Percentiles rank a stretch among this genome's conserved stretches.
Conservation (phyloP, 2,888 invertebrate genomes). For the Apoderus coryli region DNA sequence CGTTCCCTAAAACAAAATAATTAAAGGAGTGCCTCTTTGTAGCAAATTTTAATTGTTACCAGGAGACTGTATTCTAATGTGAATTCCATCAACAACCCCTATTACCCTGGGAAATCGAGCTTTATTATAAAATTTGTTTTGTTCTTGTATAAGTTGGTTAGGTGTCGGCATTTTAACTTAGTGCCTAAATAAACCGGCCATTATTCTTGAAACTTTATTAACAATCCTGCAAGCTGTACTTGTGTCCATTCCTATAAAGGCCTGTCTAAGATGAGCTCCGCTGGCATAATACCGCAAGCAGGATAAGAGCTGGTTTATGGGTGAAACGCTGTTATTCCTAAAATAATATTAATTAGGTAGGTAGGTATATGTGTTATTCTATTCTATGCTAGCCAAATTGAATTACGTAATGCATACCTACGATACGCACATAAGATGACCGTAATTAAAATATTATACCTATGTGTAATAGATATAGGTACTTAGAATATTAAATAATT, state of each 20-base stretch:
- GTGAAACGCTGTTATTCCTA: constrained; percentile 1
- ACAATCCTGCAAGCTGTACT: not conserved
- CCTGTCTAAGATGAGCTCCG: too few species aligned
- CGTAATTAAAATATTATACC: too few species aligned
- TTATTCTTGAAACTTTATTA: not conserved
- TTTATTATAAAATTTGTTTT: not conserved
- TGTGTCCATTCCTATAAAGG: not conserved
- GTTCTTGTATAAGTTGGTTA: not conserved
- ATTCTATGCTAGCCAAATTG: too few species aligned
- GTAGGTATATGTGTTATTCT: too few species aligned
- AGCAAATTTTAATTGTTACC: constrained; percentile 3
- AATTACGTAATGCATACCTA: too few species aligned
- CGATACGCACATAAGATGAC: too few species aligned
- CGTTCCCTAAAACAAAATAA: not conserved
- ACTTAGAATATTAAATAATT: too few species aligned
- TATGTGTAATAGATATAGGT: too few species aligned
- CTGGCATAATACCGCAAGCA: not conserved
- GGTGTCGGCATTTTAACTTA: constrained; percentile 3
- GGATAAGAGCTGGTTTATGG: constrained; percentile 3
- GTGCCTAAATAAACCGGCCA: not conserved
- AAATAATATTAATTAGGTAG: too few species aligned
- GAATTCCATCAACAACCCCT: constrained; percentile 5
- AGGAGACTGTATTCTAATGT: constrained; percentile 6
- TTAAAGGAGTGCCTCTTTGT: constrained; percentile 2
- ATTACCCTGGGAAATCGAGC: constrained; percentile 4